Conservation (phyloP, 2,113 vertebrate species). For the Zootoca vivipara region DNA sequence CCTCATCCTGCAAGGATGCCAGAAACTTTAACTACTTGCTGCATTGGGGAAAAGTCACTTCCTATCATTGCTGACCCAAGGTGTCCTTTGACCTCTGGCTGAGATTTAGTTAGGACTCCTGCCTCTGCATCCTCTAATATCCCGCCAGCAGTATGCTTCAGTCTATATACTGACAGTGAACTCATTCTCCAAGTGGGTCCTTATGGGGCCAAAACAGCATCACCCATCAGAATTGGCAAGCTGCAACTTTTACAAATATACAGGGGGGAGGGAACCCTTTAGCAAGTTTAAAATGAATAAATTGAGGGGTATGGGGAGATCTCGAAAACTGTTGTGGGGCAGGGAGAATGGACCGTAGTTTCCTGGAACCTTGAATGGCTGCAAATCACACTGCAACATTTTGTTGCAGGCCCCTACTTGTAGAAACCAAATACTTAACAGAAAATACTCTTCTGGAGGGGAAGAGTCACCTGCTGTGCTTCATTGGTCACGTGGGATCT, state of each 20-base stretch:
- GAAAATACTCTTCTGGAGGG: background rate
- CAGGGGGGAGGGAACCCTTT: background rate
- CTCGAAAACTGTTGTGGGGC: no score
- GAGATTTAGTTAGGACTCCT: rapidly evolving
- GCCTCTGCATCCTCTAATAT: background rate
- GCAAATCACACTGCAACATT: background rate
- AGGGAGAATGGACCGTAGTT: background rate
- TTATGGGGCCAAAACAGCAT: background rate
- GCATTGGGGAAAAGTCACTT: background rate
- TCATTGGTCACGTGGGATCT: background rate
- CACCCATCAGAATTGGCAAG: background rate
- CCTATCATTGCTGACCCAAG: background rate
- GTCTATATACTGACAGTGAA: background rate
- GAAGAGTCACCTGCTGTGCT: background rate
- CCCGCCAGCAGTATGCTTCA: background rate
- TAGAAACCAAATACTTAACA: constrained; percentile 37
- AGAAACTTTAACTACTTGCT: rapidly evolving
- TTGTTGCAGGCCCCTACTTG: background rate
- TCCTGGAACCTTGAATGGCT: background rate
- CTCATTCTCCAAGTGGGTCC: background rate
- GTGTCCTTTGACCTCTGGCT: constrained; percentile 6
- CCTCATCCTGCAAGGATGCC: background rate
- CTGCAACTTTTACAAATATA: background rate
- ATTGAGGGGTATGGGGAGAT: no score
- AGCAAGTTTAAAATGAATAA: no score